Evolutionary conservation across 2,797 vertebrate genomes (phyloP).

Genomic region (Bucorvus abyssinicus): DNA sequence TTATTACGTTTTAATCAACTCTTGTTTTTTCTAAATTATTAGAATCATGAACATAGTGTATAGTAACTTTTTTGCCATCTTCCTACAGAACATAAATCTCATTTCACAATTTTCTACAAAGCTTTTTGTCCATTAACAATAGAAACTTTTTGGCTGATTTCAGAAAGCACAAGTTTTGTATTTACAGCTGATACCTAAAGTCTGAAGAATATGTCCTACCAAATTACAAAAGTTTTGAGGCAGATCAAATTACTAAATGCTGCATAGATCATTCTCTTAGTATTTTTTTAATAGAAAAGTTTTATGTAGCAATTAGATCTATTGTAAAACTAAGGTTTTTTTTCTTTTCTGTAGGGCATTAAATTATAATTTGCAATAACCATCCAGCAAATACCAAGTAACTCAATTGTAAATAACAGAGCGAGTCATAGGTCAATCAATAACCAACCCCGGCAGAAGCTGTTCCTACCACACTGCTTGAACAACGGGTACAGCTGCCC

Average conservation of each 20-base stretch:
- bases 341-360: background rate
- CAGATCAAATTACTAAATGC: background rate
- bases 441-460: background rate
- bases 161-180: background rate
- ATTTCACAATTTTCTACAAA: background rate
- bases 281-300: background rate
- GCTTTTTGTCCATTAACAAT: background rate
- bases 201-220: background rate
- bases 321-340: background rate
- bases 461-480: background rate
- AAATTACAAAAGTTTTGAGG: background rate
- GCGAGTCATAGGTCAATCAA: background rate
- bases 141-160: background rate
- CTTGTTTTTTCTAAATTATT: background rate
- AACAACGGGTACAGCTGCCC: background rate
- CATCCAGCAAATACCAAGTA: background rate
- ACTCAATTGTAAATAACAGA: background rate
- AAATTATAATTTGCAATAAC: background rate
- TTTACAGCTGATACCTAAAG: background rate
- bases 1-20: background rate
- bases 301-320: background rate
- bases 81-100: background rate
- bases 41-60: background rate
- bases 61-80: background rate
- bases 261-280: background rate